phyloP scores from a whole-genome alignment of 2,113 vertebrate species.

The Capricornis sumatraensis region DNA sequence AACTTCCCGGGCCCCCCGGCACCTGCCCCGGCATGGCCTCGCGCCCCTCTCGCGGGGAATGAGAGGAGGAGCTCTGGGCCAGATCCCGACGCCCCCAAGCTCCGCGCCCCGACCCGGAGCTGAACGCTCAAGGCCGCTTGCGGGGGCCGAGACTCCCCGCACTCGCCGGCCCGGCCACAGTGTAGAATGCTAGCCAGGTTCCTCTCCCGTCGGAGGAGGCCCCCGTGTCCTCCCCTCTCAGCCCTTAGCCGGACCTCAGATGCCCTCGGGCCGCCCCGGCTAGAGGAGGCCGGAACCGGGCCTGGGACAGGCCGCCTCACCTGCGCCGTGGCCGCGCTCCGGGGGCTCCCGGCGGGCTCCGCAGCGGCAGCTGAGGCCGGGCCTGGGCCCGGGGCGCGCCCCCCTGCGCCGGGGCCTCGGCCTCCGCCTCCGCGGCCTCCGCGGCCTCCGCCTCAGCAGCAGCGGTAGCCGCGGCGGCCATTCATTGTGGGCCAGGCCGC shows the following conservation, averaged over 20 bases:
- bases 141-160: conserved; percentile 57
- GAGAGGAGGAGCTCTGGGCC: conserved; percentile 64
- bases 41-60: not conserved
- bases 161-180: not conserved
- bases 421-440: conserved; percentile 73
- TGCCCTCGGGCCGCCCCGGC: conserved; percentile 49
- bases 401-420: conserved; percentile 70
- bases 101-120: not conserved
- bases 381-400: conserved; percentile 69
- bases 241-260: conserved; percentile 51
- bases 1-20: not conserved
- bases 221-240: not conserved
- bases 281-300: conserved; percentile 51
- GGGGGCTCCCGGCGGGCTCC: conserved; percentile 64
- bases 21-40: not conserved
- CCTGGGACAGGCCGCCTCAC: conserved; percentile 53
- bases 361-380: conserved; percentile 67
- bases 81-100: conserved; percentile 3
- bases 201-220: not conserved
- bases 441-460: conserved; percentile 72
- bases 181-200: not conserved
- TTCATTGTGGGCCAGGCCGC: conserved; percentile 87
- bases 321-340: conserved; percentile 62
- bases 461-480: conserved; percentile 84
- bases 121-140: conserved; percentile 22